phyloP scores from a whole-genome alignment of 2,797 vertebrate species.

The Pteronotus mesoamericanus region DNA sequence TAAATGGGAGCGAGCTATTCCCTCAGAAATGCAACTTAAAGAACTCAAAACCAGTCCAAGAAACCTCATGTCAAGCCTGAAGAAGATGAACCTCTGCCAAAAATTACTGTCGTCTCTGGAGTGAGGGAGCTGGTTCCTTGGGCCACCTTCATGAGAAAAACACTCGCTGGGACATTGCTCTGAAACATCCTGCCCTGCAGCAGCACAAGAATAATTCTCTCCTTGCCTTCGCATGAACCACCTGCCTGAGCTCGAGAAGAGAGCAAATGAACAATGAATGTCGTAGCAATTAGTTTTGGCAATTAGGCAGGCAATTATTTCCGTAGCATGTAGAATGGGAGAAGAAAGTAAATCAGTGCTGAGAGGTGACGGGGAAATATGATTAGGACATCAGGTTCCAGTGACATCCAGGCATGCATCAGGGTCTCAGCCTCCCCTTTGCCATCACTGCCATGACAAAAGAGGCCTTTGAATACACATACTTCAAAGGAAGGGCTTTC shows the following conservation, averaged over 20 bases:
- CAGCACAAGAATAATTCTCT: conserved; percentile 55
- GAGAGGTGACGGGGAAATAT: conserved; percentile 62
- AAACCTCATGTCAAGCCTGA: neutral
- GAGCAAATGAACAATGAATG: conserved; percentile 73
- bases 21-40: neutral
- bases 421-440: neutral
- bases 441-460: accelerated
- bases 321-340: conserved; percentile 53
- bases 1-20: neutral
- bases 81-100: neutral
- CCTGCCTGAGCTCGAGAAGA: conserved; percentile 56
- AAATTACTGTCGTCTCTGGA: neutral
- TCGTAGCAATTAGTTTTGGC: conserved; percentile 75
- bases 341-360: conserved; percentile 65
- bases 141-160: neutral
- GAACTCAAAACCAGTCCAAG: neutral
- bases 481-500: neutral
- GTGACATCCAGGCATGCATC: neutral
- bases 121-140: neutral
- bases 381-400: conserved; percentile 16
- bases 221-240: conserved; percentile 45
- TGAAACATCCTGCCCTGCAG: neutral
- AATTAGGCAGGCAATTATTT: conserved; percentile 76
- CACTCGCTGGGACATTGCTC: neutral
- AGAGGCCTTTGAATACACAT: neutral